phyloP scores from a whole-genome alignment of 2,797 vertebrate genomes.

The Phaenicophaeus curvirostris region DNA sequence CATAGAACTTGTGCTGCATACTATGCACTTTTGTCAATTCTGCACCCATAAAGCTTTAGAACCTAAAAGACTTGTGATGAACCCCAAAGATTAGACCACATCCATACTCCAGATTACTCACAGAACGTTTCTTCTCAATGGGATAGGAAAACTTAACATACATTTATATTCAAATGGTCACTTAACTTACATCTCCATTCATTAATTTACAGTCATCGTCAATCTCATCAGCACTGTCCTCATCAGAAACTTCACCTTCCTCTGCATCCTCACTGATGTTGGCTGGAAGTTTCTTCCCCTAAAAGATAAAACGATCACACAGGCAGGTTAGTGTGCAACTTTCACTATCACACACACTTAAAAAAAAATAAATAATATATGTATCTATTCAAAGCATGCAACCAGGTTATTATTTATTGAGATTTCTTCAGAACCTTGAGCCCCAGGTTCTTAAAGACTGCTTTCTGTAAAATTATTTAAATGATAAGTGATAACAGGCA shows the following conservation, averaged over 20 bases:
- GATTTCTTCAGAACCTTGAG: not conserved
- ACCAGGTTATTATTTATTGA: not conserved
- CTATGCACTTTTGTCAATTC: not conserved
- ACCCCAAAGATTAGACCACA: not conserved
- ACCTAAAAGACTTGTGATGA: not conserved
- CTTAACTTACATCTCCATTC: slow-evolving; percentile 91
- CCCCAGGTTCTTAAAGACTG: not conserved
- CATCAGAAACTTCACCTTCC: slow-evolving; percentile 96
- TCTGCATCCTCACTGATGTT: slow-evolving; percentile 92
- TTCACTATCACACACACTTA: not conserved
- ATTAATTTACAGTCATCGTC: slow-evolving; percentile 97
- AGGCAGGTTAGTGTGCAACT: not conserved
- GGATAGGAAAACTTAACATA: not conserved
- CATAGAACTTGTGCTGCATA: not conserved
- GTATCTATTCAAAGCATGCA: not conserved
- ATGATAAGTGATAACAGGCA: not conserved
- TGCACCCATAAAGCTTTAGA: not conserved
- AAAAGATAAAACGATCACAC: not conserved
- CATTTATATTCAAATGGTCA: not conserved
- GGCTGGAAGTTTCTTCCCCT: slow-evolving; percentile 97
- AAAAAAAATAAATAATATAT: no score
- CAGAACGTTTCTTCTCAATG: not conserved
- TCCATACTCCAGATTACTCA: not conserved
- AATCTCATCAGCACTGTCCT: slow-evolving; percentile 97
- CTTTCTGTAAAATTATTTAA: not conserved